Conservation (phyloP, 1,140 invertebrate genomes). For the Gonioctena quinquepunctata region DNA sequence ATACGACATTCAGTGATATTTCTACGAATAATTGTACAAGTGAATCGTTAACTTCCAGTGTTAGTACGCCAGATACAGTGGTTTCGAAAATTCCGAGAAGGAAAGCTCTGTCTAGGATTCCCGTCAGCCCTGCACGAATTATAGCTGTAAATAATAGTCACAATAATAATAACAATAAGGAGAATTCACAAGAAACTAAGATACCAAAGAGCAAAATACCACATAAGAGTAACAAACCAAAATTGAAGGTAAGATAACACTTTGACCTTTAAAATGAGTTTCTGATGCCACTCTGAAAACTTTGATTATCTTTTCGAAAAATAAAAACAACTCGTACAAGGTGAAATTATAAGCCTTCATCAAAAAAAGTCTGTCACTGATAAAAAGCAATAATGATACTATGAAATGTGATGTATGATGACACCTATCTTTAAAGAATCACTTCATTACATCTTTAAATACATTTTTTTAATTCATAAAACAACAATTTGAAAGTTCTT, state of each 20-base stretch:
- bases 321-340: too few species aligned
- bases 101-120: slow-evolving; percentile 45
- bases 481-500: too few species aligned
- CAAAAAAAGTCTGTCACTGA: too few species aligned
- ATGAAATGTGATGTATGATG: too few species aligned
- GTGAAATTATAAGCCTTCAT: too few species aligned
- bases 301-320: too few species aligned
- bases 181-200: slow-evolving; percentile 44
- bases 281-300: too few species aligned
- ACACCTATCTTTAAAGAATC: too few species aligned
- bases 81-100: slow-evolving; percentile 51
- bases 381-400: too few species aligned
- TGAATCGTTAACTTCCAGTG: slow-evolving; percentile 70
- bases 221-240: slow-evolving; percentile 43
- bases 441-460: too few species aligned
- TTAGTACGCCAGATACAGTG: slow-evolving; percentile 66
- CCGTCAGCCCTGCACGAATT: slow-evolving; percentile 37
- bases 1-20: slow-evolving; percentile 37
- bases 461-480: too few species aligned
- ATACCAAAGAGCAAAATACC: slow-evolving; percentile 53
- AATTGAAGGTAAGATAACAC: slow-evolving; percentile 27
- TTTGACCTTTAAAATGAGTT: too few species aligned
- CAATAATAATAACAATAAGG: slow-evolving; percentile 52
- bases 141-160: slow-evolving; percentile 27
- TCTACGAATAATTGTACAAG: slow-evolving; percentile 49